These are phyloP conservation scores for Oryzias curvinotus DNA, from an alignment of 2,113 vertebrate species.

Conservation along the genomic window DNA sequence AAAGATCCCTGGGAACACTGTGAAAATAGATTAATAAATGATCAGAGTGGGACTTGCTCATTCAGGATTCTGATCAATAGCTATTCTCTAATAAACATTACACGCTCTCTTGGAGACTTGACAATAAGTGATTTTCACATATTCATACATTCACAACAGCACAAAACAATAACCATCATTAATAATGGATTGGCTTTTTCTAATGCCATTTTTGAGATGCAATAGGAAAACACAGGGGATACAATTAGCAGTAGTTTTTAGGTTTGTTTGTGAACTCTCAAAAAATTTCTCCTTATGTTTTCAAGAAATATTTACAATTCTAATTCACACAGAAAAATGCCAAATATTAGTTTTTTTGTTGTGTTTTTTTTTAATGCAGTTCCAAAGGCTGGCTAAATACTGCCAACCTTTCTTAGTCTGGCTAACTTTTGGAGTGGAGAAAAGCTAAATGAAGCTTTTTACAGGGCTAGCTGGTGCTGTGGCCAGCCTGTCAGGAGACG, in stretches of 20 bases:
- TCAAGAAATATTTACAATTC: slow-evolving; percentile 1
- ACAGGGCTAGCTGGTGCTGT: slow-evolving; percentile 63
- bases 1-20: too few species aligned
- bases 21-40: too few species aligned
- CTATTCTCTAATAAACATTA: not conserved
- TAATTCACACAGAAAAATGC: not conserved
- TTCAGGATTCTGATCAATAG: not conserved
- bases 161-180: not conserved
- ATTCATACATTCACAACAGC: not conserved
- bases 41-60: too few species aligned
- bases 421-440: slow-evolving; percentile 61
- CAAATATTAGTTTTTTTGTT: not conserved
- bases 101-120: not conserved
- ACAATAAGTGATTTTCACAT: not conserved
- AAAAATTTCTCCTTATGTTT: slow-evolving; percentile 13
- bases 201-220: not conserved
- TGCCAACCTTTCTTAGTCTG: slow-evolving; percentile 44
- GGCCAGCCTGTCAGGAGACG: slow-evolving; percentile 77
- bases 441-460: slow-evolving; percentile 78
- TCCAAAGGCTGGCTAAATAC: slow-evolving; percentile 38
- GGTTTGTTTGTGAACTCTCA: slow-evolving; percentile 9
- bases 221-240: not conserved
- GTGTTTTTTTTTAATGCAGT: not conserved
- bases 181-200: not conserved
- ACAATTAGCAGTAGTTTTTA: slow-evolving; percentile 27